Base-by-base conservation (phyloP, 1,140 invertebrate genomes). In the Phocides pigmalion region DNA sequence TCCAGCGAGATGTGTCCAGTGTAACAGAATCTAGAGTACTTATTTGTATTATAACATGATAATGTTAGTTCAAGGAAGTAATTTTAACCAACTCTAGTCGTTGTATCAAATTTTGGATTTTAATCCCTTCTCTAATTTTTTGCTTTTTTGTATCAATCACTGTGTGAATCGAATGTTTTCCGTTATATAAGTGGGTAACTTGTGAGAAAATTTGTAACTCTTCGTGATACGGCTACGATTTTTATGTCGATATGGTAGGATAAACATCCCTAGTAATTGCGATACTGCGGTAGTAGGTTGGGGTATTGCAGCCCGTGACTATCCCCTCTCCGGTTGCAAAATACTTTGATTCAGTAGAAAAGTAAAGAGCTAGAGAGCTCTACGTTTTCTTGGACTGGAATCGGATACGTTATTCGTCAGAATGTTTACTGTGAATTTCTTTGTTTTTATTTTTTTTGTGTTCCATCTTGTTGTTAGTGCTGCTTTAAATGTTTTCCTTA, bases 281-380 rank as follows among this genome's bases (percentile, higher is more conserved):
- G 54, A 58, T 58, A 58, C 54, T 58, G 54, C 54, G 54, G 54
- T 58, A 58, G 54, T 58, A 58, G 54, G 54, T 58, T 44, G 54
- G 54, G 41, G 54, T 58, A 58, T 58, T 58, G 54, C 54, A 58
- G 54, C 25, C 44, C 22, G 42, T 46, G 15, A 46, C 15, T 28
- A 32, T 59, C 41, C 56, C 56, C 42, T 46, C 42, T 16, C 15
- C 11, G 42, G 56, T 47, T 19, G 25, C 56, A 59, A 59, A 59
- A 59, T 59, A 47, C 22, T 59, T 59, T 59, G 56, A 59, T 46
- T 59, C 54, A 59, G 54, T 59, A 46, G 41, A 59, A 59, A 47
- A 46, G 42, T 32, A 46, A 59, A 35, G 54, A 46, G 54, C 54
- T 59, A 46, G 42, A 59, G 42, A 35, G 54, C 54, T 59, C 54